Conservation (phyloP, 1,140 invertebrate species). For the Acromyrmex echinatior region DNA sequence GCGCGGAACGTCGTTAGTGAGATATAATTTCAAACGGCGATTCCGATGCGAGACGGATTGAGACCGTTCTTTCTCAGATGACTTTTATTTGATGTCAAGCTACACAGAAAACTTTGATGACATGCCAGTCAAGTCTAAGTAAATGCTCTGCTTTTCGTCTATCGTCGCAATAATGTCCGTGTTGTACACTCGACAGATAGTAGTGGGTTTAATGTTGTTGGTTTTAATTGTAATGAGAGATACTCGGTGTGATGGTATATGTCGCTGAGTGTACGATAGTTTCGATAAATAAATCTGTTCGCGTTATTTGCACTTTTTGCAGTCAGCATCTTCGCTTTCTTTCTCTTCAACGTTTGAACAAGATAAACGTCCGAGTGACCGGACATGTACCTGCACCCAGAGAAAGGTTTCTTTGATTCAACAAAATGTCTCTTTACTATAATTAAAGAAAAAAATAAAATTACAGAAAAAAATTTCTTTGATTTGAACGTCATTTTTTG, state of each 20-base stretch:
- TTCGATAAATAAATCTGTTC: no score
- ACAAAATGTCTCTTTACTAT: no score
- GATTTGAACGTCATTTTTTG: no score
- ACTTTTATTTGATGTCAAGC: conserved; percentile 54
- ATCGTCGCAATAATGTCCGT: conserved; percentile 26
- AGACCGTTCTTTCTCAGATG: conserved; percentile 14
- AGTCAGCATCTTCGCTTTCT: no score
- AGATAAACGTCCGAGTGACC: no score
- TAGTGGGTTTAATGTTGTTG: neutral
- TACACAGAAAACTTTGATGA: conserved; percentile 53
- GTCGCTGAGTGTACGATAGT: neutral
- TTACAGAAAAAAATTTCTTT: no score
- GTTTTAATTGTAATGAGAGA: neutral
- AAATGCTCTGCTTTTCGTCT: neutral
- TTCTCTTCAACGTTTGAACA: no score
- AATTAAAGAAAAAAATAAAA: no score
- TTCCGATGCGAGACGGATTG: neutral
- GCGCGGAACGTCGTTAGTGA: conserved; percentile 51
- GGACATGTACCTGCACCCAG: no score
- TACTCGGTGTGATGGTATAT: neutral
- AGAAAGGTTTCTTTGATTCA: no score
- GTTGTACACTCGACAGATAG: neutral
- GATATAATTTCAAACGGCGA: conserved; percentile 47
- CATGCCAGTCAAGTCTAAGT: neutral
- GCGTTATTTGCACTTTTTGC: no score